Base-by-base conservation (phyloP, 2,888 invertebrate species). In the Nomada ferruginata region DNA sequence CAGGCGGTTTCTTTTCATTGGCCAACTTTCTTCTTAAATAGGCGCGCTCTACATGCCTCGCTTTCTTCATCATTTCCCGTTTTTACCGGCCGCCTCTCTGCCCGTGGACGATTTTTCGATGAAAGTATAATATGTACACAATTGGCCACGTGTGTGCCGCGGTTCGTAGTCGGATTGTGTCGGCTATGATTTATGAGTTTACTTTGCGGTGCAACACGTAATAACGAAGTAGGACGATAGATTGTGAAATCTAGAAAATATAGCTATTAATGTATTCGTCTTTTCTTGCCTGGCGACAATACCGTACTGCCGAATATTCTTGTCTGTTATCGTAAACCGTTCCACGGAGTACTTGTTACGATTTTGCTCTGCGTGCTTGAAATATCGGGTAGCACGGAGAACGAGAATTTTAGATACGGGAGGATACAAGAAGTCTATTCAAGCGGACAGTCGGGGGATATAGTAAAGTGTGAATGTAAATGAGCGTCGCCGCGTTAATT, bases 1-100 rank as follows among this genome's bases (percentile, higher is more conserved):
- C 2, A 1, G 9, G n/a, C 10, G 36, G 53, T 53, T 72, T 61
- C 53, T 55, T 66, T 66, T 71, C 53, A 42, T 65, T 15, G 60
- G 4, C 42, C 42, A 79, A 79, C 79, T 79, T 76, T 68, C 76
- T 63, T 71, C 64, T 82, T 72, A 63, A 61, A 77, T 59, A 73
- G 42, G 18, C 55, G 59, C 50, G 61, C 50, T 76, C 76, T 18
- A 64, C 63, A 66, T 53, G 13, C 76, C 36, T 2, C 29, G 55
- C 76, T 63, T 63, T 76, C 71, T 73, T 70, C 72, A 63, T 73
- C 36, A 23, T 44, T 61, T 61, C 59, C 52, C 61, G 23, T 60
- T 20, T 29, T 23, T 50, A 26, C 26, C 15, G 23, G 18, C 0
- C n/a, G 13, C 15, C 7, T 36, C 7, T 44, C 26, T 18, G 10